Percentiles rank a stretch among this genome's conserved stretches.
phyloP scores from a whole-genome alignment of 2,113 vertebrate genomes.

The Tonatia bakeri region DNA sequence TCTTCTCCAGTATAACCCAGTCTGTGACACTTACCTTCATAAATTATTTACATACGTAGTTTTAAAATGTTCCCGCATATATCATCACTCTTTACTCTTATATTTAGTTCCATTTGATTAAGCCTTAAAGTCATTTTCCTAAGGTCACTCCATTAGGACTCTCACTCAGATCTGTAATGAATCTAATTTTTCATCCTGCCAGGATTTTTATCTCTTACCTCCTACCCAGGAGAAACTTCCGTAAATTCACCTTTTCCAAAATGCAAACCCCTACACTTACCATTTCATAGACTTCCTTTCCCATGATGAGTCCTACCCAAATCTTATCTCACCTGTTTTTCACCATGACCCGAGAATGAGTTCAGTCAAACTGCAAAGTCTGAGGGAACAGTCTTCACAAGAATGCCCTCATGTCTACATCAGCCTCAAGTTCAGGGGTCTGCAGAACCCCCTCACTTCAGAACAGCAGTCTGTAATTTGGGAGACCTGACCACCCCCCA shows the following conservation, averaged over 20 bases:
- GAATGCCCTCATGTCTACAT: neutral
- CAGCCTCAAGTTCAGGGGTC: neutral
- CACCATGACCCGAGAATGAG: neutral
- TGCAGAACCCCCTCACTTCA: neutral
- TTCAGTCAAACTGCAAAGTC: conserved; percentile 7
- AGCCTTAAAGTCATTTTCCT: neutral
- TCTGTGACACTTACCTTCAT: neutral
- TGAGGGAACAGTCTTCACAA: neutral
- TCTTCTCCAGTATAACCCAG: neutral
- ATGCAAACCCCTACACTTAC: neutral
- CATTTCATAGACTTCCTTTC: neutral
- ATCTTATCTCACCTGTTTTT: neutral
- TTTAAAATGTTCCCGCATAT: neutral
- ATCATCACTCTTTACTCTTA: neutral
- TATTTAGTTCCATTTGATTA: neutral
- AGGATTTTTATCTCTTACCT: neutral
- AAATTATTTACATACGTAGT: neutral
- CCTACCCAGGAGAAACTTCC: neutral
- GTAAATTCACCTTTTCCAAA: neutral
- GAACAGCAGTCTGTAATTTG: neutral
- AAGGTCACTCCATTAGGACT: neutral
- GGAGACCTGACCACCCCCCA: neutral
- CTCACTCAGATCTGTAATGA: neutral
- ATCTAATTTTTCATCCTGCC: neutral
- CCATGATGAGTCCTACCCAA: neutral